Conservation (phyloP, 2,888 invertebrate genomes). For the Drosophila mayaguana region DNA sequence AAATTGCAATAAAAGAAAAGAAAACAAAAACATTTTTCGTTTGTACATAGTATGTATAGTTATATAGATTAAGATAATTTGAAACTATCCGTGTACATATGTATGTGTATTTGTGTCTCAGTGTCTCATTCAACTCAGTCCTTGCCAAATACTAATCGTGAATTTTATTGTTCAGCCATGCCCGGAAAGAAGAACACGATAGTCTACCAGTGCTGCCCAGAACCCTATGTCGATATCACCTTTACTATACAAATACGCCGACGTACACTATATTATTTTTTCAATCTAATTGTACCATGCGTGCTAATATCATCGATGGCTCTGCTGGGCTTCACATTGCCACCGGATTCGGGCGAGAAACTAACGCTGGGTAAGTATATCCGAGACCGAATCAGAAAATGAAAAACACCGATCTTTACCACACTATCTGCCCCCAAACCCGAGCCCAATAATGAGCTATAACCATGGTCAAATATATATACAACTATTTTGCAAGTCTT, state of each 20-base stretch:
- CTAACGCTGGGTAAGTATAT: slow-evolving; percentile 85
- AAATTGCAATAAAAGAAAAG: neutral
- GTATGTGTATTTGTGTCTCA: slow-evolving; percentile 59
- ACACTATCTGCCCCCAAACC: slow-evolving; percentile 40
- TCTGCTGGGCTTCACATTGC: slow-evolving; percentile 98
- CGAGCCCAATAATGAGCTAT: slow-evolving; percentile 18
- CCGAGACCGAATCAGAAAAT: slow-evolving; percentile 1
- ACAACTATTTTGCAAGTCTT: slow-evolving; percentile 55
- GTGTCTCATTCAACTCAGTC: slow-evolving; percentile 40
- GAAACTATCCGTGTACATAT: slow-evolving; percentile 55
- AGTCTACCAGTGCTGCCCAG: slow-evolving; percentile 96
- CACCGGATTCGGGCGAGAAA: slow-evolving; percentile 91
- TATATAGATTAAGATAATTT: slow-evolving; percentile 8
- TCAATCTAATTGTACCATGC: slow-evolving; percentile 99
- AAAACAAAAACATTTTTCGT: slow-evolving; percentile 4
- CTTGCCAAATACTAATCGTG: slow-evolving; percentile 55
- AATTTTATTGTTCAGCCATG: slow-evolving; percentile 89
- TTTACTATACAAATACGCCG: slow-evolving; percentile 98
- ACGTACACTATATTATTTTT: slow-evolving; percentile 98
- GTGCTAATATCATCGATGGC: slow-evolving; percentile 99
- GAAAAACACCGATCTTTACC: slow-evolving; percentile 2
- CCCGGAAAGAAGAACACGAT: slow-evolving; percentile 96
- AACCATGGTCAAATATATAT: slow-evolving; percentile 20
- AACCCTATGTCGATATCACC: slow-evolving; percentile 95
- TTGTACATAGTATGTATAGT: slow-evolving; percentile 33